Evolutionary conservation across 1,140 invertebrate species (phyloP), one percentile per base, ranked within the genome.

Genomic region (Stratiolaelaps scimitus): DNA sequence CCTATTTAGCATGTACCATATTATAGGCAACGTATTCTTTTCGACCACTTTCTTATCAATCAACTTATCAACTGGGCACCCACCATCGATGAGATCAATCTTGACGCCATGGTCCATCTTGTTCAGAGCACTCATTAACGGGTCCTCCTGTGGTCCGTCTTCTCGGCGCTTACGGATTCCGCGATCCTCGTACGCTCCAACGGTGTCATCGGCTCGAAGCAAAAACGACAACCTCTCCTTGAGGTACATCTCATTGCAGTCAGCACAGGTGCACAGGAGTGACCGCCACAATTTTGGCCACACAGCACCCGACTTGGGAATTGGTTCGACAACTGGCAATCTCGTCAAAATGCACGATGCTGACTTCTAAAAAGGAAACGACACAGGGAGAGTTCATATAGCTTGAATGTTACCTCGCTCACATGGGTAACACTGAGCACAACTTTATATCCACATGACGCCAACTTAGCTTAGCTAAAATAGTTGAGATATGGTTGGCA

Each of bases 31-130:
- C n/a, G n/a, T n/a, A n/a, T n/a, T n/a, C n/a, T n/a, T n/a, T n/a
- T n/a, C n/a, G n/a, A n/a, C n/a, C n/a, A n/a, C n/a, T n/a, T n/a
- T n/a, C n/a, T n/a, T n/a, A n/a, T n/a, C n/a, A n/a, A n/a, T n/a
- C n/a, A n/a, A n/a, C n/a, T n/a, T n/a, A n/a, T n/a, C 10, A 40
- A 40, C 4, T 40, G 34, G 4, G 4, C 10, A 40, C 34, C 5
- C 34, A 23, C 53, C 53, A 23, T 60, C 53, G 15, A 60, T 60
- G 15, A 60, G 26, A 6, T 60, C 53, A 34, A 60, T 60, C 20
- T 60, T 60, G 26, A 29, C 26, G 26, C 26, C 53, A 34, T 60
- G 53, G 15, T 34, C 53, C 17, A 60, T 17, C 26, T 34, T 34
- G 23, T 60, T 23, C 15, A 60, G 34, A 34, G 53, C 53, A 34